These are phyloP conservation scores for Rhadina sibilatrix DNA, from an alignment of 2,113 vertebrate genomes.

Conservation along the genomic window DNA sequence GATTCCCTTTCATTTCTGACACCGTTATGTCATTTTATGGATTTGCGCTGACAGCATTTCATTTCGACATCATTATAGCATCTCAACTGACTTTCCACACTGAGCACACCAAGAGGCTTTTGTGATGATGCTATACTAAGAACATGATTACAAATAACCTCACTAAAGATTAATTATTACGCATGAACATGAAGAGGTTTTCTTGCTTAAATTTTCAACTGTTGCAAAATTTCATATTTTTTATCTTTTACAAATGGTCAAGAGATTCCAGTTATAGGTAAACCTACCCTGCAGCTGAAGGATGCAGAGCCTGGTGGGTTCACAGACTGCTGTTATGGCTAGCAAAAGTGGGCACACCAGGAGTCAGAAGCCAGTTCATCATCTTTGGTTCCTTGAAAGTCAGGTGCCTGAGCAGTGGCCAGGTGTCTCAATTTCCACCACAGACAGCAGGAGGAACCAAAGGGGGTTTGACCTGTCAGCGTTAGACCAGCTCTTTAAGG, in stretches of 20 bases:
- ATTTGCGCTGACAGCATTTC: slow-evolving; percentile 73
- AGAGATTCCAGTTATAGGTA: background rate
- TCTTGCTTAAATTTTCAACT: background rate
- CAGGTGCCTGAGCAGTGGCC: background rate
- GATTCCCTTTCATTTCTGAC: slow-evolving; percentile 74
- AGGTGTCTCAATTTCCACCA: background rate
- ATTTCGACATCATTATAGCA: slow-evolving; percentile 69
- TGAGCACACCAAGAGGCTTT: slow-evolving; percentile 12
- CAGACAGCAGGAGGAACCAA: background rate
- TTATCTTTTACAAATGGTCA: background rate
- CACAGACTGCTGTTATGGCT: fast-evolving
- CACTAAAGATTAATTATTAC: background rate
- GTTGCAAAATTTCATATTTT: background rate
- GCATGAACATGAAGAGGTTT: background rate
- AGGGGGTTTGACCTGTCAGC: background rate
- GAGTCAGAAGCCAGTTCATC: background rate
- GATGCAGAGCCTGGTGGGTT: background rate
- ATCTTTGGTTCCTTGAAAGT: background rate
- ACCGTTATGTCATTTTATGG: slow-evolving; percentile 67
- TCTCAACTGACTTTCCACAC: slow-evolving; percentile 58
- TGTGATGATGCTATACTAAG: slow-evolving; percentile 45
- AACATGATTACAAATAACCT: slow-evolving; percentile 7
- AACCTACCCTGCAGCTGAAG: background rate
- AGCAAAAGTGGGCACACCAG: background rate
- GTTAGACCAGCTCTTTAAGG: background rate